A percentile compares a stretch with the other conserved stretches of the same genome.
phyloP scores from a whole-genome alignment of 1,140 invertebrate genomes.

The Drosophila pseudoananassae region DNA sequence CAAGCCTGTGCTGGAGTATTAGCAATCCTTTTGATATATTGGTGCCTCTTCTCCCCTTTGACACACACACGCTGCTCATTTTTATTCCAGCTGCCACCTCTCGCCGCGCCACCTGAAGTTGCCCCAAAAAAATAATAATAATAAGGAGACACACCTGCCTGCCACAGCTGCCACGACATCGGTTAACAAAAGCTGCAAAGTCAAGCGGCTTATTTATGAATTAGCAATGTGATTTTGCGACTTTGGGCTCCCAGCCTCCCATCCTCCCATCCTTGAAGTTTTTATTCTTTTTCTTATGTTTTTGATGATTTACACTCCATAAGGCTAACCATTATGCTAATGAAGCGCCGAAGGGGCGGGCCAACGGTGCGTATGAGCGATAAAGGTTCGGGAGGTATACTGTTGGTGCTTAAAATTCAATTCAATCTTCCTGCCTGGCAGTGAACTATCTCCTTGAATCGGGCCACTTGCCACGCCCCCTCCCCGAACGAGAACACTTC shows the following conservation, averaged over 20 bases:
- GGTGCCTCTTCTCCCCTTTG: constrained; percentile 56
- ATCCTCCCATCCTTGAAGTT: neutral
- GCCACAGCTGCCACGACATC: constrained; percentile 18
- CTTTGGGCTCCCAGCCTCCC: neutral
- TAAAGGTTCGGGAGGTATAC: constrained; percentile 4
- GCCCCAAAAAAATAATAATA: neutral
- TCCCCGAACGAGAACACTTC: no score
- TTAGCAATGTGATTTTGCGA: constrained; percentile 43
- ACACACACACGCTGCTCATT: constrained; percentile 22
- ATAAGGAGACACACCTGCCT: neutral
- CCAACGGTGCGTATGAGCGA: constrained; percentile 41
- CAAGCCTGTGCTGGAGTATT: constrained; percentile 28
- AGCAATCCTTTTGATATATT: constrained; percentile 78
- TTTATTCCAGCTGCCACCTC: constrained; percentile 12
- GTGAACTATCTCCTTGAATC: neutral
- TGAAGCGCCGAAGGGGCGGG: constrained; percentile 25
- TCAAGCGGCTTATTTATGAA: constrained; percentile 48
- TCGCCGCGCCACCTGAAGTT: constrained; percentile 13
- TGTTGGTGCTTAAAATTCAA: constrained; percentile 14
- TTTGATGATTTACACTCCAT: constrained; percentile 48
- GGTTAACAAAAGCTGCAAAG: constrained; percentile 11
- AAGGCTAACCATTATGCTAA: constrained; percentile 50
- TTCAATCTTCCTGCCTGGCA: neutral
- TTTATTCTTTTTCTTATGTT: constrained; percentile 26
- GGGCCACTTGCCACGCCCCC: neutral